Percentiles rank a stretch among this genome's conserved stretches.
Conservation (phyloP, 1,140 invertebrate species). For the Cepaea nemoralis region DNA sequence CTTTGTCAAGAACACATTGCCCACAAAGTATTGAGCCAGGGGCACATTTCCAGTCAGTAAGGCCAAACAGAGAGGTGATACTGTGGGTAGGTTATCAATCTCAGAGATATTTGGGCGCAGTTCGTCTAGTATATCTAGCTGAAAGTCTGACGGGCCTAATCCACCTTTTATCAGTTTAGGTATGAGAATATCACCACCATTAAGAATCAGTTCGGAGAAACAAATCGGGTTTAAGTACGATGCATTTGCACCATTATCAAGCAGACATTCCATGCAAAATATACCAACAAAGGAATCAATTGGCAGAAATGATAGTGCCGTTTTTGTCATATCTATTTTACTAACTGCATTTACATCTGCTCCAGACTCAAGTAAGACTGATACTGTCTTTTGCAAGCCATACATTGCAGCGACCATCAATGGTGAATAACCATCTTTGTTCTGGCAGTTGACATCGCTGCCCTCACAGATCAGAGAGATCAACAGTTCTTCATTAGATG, state of each 20-base stretch:
- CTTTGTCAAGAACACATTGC: neutral
- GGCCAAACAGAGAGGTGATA: neutral
- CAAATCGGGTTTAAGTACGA: neutral
- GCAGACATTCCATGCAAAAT: neutral
- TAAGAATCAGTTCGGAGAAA: neutral
- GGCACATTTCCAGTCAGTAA: neutral
- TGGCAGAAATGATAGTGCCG: neutral
- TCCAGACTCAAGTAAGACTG: neutral
- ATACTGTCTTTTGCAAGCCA: neutral
- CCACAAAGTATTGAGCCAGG: neutral
- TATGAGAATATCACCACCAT: neutral
- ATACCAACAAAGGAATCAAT: neutral
- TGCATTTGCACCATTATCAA: neutral
- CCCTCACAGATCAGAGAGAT: neutral
- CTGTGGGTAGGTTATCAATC: neutral
- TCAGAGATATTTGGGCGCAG: neutral
- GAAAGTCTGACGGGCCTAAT: neutral
- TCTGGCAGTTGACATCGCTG: neutral
- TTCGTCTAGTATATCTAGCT: neutral
- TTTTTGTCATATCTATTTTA: neutral
- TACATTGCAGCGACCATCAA: neutral
- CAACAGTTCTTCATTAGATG: neutral
- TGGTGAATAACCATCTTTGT: neutral
- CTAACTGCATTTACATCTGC: neutral
- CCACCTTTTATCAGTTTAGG: neutral